A percentile compares a stretch with the other conserved stretches of the same genome.
phyloP scores from a whole-genome alignment of 2,797 vertebrate genomes.

The Onychomys torridus region DNA sequence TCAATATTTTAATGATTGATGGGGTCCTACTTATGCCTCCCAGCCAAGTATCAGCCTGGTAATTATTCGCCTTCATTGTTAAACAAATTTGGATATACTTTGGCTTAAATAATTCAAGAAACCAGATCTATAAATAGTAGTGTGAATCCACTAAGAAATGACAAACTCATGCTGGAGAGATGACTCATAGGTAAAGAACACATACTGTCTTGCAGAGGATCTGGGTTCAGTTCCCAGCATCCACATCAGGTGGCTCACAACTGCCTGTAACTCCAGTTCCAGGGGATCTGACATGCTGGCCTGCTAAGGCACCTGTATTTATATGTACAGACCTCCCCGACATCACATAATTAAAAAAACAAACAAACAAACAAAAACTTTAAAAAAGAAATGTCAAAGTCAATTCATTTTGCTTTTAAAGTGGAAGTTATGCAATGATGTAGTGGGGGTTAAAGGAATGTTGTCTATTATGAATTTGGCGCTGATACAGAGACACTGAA shows the following conservation, averaged over 20 bases:
- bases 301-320: background rate
- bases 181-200: background rate
- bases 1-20: conserved; percentile 10
- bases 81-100: background rate
- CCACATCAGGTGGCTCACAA: background rate
- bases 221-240: background rate
- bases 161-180: background rate
- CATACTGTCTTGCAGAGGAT: background rate
- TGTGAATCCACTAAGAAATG: conserved; percentile 4
- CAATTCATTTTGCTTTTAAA: background rate
- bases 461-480: background rate
- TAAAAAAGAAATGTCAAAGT: conserved; percentile 20
- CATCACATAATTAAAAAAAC: background rate
- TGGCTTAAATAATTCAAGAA: conserved; percentile 21
- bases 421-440: background rate
- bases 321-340: background rate
- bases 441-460: background rate
- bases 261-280: background rate
- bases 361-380: too few species aligned
- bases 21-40: background rate
- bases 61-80: background rate
- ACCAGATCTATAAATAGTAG: background rate
- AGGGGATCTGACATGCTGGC: background rate
- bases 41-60: background rate
- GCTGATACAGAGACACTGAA: background rate